Evolutionary conservation across 2,113 vertebrate species (phyloP).

Genomic region (Pelobates fuscus): DNA sequence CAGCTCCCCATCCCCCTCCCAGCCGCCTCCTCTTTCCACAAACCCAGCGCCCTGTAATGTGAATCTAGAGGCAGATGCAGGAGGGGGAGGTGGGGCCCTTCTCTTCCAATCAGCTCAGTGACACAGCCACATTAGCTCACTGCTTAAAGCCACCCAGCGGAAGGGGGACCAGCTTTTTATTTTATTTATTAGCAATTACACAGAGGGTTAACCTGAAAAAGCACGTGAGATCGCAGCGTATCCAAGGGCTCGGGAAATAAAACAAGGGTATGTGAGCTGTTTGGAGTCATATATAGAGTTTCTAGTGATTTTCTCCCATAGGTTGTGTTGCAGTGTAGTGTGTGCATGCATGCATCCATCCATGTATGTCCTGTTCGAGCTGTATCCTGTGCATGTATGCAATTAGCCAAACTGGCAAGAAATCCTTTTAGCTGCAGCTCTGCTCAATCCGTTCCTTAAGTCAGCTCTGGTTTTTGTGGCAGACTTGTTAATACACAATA

Average conservation of each 20-base stretch:
- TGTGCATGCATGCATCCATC: not conserved
- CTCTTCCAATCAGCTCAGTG: constrained; percentile 44
- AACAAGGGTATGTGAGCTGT: constrained; percentile 3
- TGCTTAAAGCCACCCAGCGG: constrained; percentile 40
- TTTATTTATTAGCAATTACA: constrained; percentile 22
- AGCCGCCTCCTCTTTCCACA: constrained; percentile 3
- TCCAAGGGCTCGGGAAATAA: not conserved
- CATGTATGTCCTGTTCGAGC: not conserved
- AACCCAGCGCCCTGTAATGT: constrained; percentile 41
- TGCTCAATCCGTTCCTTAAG: too few relatives aligned
- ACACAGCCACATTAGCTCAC: constrained; percentile 46
- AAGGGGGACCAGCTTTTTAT: constrained; percentile 30
- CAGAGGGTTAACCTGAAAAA: constrained; percentile 12
- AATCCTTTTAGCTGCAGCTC: too few relatives aligned
- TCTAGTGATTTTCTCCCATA: not conserved
- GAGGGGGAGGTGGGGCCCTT: constrained; percentile 36
- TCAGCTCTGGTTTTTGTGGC: too few relatives aligned
- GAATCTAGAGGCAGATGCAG: constrained; percentile 43
- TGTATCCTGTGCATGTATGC: constrained; percentile 37
- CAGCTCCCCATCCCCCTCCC: constrained; percentile 26
- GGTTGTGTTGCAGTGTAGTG: not conserved
- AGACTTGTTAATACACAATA: too few relatives aligned
- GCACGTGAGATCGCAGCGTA: constrained; percentile 10
- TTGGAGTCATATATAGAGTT: not conserved
- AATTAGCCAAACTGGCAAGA: constrained; percentile 15